Evolutionary conservation across 2,113 vertebrate species (phyloP).

Genomic region (Gracilinanus agilis): DNA sequence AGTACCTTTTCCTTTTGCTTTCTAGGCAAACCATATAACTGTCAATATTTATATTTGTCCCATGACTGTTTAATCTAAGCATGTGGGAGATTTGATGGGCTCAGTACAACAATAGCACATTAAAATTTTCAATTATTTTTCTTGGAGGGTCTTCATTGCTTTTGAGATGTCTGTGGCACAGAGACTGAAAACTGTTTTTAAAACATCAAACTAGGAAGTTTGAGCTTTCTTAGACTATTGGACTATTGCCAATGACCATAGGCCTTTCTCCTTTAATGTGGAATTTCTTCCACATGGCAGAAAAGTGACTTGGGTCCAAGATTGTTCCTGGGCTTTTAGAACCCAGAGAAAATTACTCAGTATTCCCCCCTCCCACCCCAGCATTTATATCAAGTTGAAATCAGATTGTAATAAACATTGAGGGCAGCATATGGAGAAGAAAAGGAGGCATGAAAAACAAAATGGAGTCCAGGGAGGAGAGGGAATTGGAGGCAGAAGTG

Average conservation of each 20-base stretch:
- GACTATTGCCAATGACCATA: slow-evolving; percentile 36
- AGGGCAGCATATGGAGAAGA: background rate
- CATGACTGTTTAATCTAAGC: slow-evolving; percentile 3
- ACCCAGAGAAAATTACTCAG: background rate
- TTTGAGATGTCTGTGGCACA: background rate
- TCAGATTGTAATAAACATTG: background rate
- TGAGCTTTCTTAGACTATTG: slow-evolving; percentile 13
- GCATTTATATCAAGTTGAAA: background rate
- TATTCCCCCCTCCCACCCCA: background rate
- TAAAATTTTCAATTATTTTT: background rate
- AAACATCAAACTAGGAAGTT: background rate
- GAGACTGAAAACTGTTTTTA: accelerated
- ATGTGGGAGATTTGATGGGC: background rate
- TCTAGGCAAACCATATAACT: slow-evolving; percentile 1
- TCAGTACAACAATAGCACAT: background rate
- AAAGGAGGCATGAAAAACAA: background rate
- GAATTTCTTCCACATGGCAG: slow-evolving; percentile 20
- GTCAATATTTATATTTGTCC: slow-evolving; percentile 4
- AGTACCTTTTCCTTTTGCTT: slow-evolving; percentile 8
- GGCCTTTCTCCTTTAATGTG: background rate
- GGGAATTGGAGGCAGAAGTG: background rate
- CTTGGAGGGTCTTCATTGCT: background rate
- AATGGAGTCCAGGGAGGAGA: background rate
- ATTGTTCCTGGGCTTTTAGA: background rate
- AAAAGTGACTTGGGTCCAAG: background rate